Conservation (phyloP, 2,113 vertebrate species). For the Cyphomyrus discorhynchus region DNA sequence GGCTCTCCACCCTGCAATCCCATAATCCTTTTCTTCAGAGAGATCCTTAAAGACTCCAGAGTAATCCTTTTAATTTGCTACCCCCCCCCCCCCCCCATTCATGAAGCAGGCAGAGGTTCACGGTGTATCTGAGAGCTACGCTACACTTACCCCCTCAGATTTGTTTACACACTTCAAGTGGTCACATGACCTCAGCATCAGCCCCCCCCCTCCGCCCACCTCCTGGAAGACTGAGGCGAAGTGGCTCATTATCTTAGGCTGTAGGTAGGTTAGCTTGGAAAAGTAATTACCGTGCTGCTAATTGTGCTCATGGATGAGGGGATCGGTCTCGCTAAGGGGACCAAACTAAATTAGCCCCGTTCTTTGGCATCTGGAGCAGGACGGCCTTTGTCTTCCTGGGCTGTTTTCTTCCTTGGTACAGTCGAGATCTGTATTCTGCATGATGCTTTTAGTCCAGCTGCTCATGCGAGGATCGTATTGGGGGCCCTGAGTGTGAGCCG, state of each 20-base stretch:
- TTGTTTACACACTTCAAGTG: not conserved
- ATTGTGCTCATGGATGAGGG: not conserved
- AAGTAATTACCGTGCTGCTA: constrained; percentile 3
- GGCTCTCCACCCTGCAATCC: not conserved
- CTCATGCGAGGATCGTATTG: not conserved
- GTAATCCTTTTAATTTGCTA: not conserved
- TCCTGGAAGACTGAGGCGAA: not conserved
- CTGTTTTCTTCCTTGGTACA: not conserved
- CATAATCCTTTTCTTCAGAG: not conserved
- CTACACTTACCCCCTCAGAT: not conserved
- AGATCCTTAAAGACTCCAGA: not conserved
- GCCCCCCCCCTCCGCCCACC: too few species aligned
- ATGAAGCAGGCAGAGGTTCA: not conserved
- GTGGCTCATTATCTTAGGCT: not conserved
- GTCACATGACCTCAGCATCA: not conserved
- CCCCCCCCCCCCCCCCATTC: not conserved
- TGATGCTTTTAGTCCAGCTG: not conserved
- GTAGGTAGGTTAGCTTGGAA: not conserved
- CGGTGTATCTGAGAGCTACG: not conserved
- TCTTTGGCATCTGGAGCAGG: not conserved
- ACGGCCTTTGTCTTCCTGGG: not conserved
- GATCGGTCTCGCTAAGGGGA: not conserved
- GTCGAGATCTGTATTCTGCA: not conserved
- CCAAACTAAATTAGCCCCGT: not conserved
- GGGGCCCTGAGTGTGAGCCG: not conserved